Percentiles rank a stretch among this genome's conserved stretches.
These are phyloP conservation scores for Coleophora deauratella DNA, from an alignment of 2,888 invertebrate species.

Conservation along the genomic window DNA sequence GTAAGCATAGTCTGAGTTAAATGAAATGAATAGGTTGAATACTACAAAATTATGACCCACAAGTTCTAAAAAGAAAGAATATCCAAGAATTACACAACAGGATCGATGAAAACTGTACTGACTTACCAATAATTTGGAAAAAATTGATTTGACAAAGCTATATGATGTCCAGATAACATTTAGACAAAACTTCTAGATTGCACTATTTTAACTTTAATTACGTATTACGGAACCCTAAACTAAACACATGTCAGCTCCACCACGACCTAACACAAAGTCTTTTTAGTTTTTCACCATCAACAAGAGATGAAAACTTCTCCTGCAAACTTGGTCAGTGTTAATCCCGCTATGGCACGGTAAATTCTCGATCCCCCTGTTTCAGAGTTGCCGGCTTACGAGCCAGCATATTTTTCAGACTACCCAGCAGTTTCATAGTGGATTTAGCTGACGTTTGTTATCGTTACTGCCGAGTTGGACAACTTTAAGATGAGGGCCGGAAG, in stretches of 20 bases:
- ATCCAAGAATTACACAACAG: no score
- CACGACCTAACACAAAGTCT: conserved; percentile 16
- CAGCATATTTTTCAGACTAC: conserved; percentile 62
- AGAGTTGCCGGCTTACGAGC: conserved; percentile 47
- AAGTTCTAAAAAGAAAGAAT: no score
- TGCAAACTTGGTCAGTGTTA: conserved; percentile 56
- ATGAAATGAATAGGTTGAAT: no score
- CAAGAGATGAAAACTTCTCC: conserved; percentile 62
- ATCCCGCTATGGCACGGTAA: conserved; percentile 58
- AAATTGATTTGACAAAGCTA: no score
- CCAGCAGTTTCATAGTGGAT: conserved; percentile 49
- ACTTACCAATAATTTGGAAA: no score
- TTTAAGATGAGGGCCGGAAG: conserved; percentile 22
- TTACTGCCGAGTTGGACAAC: conserved; percentile 33
- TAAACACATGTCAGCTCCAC: conserved; percentile 1
- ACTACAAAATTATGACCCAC: no score
- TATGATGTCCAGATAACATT: no score
- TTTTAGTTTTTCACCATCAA: conserved; percentile 52
- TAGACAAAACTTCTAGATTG: no score
- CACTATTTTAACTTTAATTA: no score
- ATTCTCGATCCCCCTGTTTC: conserved; percentile 64
- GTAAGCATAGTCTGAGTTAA: no score
- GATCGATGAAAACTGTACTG: no score
- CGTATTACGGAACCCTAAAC: not conserved
- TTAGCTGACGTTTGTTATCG: conserved; percentile 54